A percentile compares a stretch with the other conserved stretches of the same genome.
Conservation (phyloP, 2,113 vertebrate species). For the Turdus rufiventris region DNA sequence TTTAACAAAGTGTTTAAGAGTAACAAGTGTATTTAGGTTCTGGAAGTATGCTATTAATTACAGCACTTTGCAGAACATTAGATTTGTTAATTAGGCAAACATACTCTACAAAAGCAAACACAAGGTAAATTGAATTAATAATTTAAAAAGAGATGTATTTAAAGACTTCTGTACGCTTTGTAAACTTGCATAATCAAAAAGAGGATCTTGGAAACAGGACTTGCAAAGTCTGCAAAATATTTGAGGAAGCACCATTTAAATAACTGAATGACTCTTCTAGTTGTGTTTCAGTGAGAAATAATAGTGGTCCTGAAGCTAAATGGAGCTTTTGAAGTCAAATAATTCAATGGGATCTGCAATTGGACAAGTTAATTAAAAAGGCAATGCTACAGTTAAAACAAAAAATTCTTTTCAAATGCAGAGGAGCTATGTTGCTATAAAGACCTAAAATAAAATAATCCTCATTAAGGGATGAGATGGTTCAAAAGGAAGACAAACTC, state of each 20-base stretch:
- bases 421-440: neutral
- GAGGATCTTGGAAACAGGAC: constrained; percentile 24
- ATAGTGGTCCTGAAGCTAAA: neutral
- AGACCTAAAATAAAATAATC: neutral
- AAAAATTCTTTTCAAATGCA: neutral
- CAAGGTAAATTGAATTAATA: neutral
- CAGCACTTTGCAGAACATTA: neutral
- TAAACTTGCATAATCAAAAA: constrained; percentile 28
- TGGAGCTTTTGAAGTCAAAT: neutral
- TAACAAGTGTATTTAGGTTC: neutral
- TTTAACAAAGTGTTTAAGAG: neutral
- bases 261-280: constrained; percentile 11
- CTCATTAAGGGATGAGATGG: neutral
- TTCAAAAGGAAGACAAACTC: neutral
- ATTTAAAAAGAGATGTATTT: neutral
- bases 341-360: neutral
- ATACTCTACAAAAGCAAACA: neutral
- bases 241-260: constrained; percentile 33
- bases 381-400: neutral
- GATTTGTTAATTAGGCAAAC: neutral
- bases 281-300: neutral
- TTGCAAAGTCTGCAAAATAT: neutral
- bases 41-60: neutral
- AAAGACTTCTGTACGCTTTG: neutral
- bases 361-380: constrained; percentile 2